A percentile compares a stretch with the other conserved stretches of the same genome.
These are phyloP conservation scores for Tupiocoris notatus DNA, from an alignment of 2,888 invertebrate species.

Conservation along the genomic window DNA sequence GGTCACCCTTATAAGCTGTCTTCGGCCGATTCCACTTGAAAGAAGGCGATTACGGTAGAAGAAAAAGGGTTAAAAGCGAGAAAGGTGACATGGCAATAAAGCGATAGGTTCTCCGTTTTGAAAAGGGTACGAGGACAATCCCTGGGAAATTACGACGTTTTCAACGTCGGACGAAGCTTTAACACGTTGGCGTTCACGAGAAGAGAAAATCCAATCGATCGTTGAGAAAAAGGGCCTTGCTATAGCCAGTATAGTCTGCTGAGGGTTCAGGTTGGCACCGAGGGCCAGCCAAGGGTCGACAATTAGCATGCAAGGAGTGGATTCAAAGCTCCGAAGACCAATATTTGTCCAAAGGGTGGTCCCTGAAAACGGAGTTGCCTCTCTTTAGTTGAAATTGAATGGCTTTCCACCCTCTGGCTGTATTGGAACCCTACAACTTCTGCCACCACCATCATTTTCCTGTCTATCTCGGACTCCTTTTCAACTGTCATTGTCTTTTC, in stretches of 20 bases:
- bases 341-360: conserved; percentile 28
- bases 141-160: background rate
- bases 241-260: no score
- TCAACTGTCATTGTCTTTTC: background rate
- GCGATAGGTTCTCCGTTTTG: background rate
- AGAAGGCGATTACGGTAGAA: background rate
- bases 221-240: background rate
- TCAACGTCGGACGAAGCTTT: background rate
- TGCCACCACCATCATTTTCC: no score
- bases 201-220: background rate
- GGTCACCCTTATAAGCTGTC: background rate
- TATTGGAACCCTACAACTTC: no score
- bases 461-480: background rate
- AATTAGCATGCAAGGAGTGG: conserved; percentile 35
- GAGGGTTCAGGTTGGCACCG: no score
- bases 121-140: conserved; percentile 1
- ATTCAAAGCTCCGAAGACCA: conserved; percentile 25
- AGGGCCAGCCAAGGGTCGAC: background rate
- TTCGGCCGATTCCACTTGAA: background rate
- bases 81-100: conserved; percentile 18
- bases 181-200: no score
- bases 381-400: conserved; percentile 32
- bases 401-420: background rate
- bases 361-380: background rate
- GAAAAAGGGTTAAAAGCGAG: background rate